Base-by-base conservation (phyloP, 2,888 invertebrate genomes). In the Napeogenes inachia region DNA sequence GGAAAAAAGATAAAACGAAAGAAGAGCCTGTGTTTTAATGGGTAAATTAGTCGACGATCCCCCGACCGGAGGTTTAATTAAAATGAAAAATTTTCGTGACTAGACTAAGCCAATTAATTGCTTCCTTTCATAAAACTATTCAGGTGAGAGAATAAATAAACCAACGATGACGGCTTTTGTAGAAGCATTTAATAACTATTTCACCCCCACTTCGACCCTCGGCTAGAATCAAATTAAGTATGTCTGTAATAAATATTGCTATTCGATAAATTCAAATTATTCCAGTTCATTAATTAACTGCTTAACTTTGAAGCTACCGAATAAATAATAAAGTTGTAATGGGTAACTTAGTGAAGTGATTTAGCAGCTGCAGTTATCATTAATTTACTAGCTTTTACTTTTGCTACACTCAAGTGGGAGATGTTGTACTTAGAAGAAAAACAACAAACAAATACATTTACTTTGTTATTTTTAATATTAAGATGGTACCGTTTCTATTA, bases 1-100 rank as follows among this genome's bases (percentile, higher is more conserved):
- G 73, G 77, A 80, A 84, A 77, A 87, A 86, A 85, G 81, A 84
- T 80, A 81, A 80, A 87, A 89, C 81, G 81, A 82, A 84, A 83
- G 80, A 75, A 79, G 84, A 88, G 81, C 82, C 87, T 83, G 85
- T 84, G 82, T 89, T 89, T 87, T 89, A 89, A 90, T 89, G 88
- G 88, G 88, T 89, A 88, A 89, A 90, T 90, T 89, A 89, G 89
- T 84, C 81, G 79, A 78, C 85, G 87, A 89, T 88, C 84, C 89
- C 77, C 81, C 82, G 81, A 85, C 83, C 74, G 81, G 81, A 74
- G 83, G 81, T 88, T 89, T 89, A 89, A 89, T 89, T 89, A 89
- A 89, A 89, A 88, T 87, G 87, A 87, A 89, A 89, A 89, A 85
- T 80, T 84, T 85, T 87, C 88, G 88, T 88, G 87, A 89, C 88